Percentiles rank a stretch among this genome's conserved stretches.
These are phyloP conservation scores for Conistra vaccinii DNA, from an alignment of 2,888 invertebrate genomes.

Conservation along the genomic window DNA sequence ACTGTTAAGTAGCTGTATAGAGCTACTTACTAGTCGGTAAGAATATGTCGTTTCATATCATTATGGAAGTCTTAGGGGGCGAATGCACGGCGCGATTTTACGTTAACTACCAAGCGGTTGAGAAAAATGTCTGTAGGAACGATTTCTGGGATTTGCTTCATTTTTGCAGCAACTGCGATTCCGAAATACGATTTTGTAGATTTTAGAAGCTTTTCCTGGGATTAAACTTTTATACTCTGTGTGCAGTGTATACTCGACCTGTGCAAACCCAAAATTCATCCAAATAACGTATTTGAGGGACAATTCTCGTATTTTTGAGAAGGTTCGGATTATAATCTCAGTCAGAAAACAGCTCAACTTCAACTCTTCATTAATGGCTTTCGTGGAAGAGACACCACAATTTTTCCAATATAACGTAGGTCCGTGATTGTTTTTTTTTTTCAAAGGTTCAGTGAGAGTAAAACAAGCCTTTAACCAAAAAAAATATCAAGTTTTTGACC, in stretches of 20 bases:
- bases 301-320: neutral
- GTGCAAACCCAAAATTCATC: neutral
- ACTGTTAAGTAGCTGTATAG: constrained; percentile 32
- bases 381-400: neutral
- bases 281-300: neutral
- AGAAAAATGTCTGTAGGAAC: neutral
- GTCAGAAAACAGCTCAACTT: neutral
- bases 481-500: neutral
- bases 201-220: neutral
- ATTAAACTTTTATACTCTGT: neutral
- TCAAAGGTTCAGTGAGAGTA: too few relatives aligned
- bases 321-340: neutral
- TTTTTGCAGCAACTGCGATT: constrained; percentile 6
- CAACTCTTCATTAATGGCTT: neutral
- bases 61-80: constrained; percentile 17
- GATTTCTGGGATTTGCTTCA: neutral
- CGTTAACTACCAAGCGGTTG: neutral
- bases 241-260: neutral
- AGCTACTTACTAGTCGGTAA: constrained; percentile 49
- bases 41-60: constrained; percentile 40
- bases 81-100: constrained; percentile 11
- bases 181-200: neutral
- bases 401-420: neutral
- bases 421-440: neutral
- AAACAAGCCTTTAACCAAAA: neutral